Evolutionary conservation across 2,888 invertebrate genomes (phyloP).

Genomic region (Lepeophtheirus nordmannii): DNA sequence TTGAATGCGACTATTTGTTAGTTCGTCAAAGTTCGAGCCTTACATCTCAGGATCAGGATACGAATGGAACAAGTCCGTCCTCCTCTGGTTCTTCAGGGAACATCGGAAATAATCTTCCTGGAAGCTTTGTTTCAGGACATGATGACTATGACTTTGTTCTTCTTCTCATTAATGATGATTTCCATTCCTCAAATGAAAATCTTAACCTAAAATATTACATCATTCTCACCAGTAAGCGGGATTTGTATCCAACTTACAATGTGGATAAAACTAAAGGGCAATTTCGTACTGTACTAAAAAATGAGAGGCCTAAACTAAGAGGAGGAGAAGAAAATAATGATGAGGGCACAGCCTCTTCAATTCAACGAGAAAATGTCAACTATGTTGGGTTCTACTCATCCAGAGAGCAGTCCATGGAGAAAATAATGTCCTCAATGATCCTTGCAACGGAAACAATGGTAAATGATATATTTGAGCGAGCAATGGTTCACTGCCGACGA

Average conservation of each 20-base stretch:
- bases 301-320: conserved; percentile 27
- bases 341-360: not conserved
- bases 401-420: conserved; percentile 50
- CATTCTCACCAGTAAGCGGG: conserved; percentile 43
- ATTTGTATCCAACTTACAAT: conserved; percentile 42
- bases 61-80: not conserved
- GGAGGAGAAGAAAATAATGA: not conserved
- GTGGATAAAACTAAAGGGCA: conserved; percentile 46
- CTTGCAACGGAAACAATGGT: conserved; percentile 6
- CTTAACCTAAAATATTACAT: conserved; percentile 46
- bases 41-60: conserved; percentile 37
- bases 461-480: conserved; percentile 5
- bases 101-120: not conserved
- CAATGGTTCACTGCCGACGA: conserved; percentile 16
- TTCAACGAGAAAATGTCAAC: conserved; percentile 46
- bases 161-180: conserved; percentile 44
- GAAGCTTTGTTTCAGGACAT: not conserved
- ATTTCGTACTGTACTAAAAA: conserved; percentile 42
- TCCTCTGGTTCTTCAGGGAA: not conserved
- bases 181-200: conserved; percentile 32
- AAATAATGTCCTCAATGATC: conserved; percentile 37
- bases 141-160: conserved; percentile 53
- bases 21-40: conserved; percentile 39
- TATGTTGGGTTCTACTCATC: conserved; percentile 53
- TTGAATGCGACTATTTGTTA: conserved; percentile 45